Base-by-base conservation (phyloP, 1,140 invertebrate genomes). In the Papilio polytes region DNA sequence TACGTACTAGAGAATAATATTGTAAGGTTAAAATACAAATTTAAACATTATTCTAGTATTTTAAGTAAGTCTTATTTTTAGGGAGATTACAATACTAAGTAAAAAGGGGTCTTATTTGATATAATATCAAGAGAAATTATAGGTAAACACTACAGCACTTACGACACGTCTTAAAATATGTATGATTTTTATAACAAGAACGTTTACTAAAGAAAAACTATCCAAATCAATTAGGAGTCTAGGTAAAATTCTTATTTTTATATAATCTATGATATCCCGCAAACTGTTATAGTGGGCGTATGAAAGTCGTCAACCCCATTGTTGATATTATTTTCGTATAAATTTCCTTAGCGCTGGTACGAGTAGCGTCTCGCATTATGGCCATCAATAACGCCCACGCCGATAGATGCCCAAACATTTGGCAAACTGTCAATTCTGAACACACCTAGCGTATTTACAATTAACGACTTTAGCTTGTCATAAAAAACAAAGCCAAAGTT, bases 391-490 rank as follows among this genome's bases (percentile, higher is more conserved):
- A 85, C 90, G 78, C 90, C 87, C 77, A 92, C 88, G 82, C 26
- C 78, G 73, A 87, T 87, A 84, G 81, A 86, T 89, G 81, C 84
- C 87, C 89, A 87, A 91, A 90, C 86, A 91, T 88, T 90, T 92
- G 91, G 91, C 90, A 88, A 74, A 56, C 72, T 76, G 80, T 91
- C 91, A 92, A 92, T 81, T 85, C 80, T 80, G 85, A 82, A 53
- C 84, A 87, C 89, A 90, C 87, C 85, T 89, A 87, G 80, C 36
- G 1, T 74, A 78, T 85, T 88, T 86, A 88, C 36, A 85, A 6
- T 20, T 10, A 7, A 84, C 87, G 88, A 87, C 56, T 82, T 82
- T 59, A 20, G 18, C 46, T 15, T 48, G 1, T 46, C 20, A 74
- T 9, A 74, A 77, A 20, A 81, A 76, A 20, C 18, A 18, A 56